A percentile compares a stretch with the other conserved stretches of the same genome.
Evolutionary conservation across 2,113 vertebrate genomes (phyloP).

Genomic region (Opisthocomus hoazin): DNA sequence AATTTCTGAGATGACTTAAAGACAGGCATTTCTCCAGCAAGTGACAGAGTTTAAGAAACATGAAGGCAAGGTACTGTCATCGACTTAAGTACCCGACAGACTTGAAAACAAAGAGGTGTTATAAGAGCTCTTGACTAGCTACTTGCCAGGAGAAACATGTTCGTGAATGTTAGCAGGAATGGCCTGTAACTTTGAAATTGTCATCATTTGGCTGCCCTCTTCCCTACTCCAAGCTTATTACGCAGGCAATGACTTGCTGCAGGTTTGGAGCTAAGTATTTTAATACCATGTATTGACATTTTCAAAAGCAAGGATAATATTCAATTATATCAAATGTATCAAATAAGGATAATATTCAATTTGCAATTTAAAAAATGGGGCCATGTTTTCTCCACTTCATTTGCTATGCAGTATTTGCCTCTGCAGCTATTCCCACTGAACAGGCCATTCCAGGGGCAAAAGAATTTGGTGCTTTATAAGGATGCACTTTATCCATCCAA

Average conservation of each 20-base stretch:
- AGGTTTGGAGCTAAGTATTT: neutral
- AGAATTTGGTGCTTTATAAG: neutral
- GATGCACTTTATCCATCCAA: neutral
- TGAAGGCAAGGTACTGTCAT: neutral
- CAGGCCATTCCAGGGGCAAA: neutral
- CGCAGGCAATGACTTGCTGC: neutral
- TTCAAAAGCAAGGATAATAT: neutral
- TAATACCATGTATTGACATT: neutral
- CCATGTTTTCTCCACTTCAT: neutral
- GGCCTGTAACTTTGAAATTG: no score
- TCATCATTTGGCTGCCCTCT: neutral
- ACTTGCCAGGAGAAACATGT: neutral
- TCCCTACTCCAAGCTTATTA: neutral
- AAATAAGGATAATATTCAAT: neutral
- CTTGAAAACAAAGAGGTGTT: neutral
- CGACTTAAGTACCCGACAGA: neutral
- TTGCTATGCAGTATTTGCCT: neutral
- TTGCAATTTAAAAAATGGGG: neutral
- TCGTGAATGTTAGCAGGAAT: neutral
- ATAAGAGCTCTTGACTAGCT: neutral
- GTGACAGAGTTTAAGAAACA: neutral
- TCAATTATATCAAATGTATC: no score
- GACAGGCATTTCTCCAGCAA: neutral
- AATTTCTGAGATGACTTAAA: neutral
- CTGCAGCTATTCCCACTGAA: neutral